Percentiles rank a stretch among this genome's conserved stretches.
Evolutionary conservation across 2,797 vertebrate genomes (phyloP).

Genomic region (Enteromius fasciolatus): DNA sequence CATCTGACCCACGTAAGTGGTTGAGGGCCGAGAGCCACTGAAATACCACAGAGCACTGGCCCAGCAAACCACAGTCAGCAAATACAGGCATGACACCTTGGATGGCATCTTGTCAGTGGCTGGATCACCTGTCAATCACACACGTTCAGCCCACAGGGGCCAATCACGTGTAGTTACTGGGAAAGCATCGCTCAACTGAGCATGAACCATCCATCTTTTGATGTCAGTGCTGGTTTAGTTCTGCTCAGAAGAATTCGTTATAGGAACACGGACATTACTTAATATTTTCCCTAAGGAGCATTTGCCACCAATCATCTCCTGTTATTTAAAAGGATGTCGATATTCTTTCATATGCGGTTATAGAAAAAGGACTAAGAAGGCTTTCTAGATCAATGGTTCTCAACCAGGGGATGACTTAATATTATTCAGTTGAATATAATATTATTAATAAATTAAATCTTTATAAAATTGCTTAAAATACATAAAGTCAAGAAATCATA

Average conservation of each 20-base stretch:
- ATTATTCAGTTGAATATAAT: not conserved
- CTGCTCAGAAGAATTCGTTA: constrained; percentile 17
- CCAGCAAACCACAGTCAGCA: constrained; percentile 98
- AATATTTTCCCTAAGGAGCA: too few species aligned
- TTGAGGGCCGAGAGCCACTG: constrained; percentile 90
- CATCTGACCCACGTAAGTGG: constrained; percentile 86
- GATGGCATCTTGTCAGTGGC: constrained; percentile 85
- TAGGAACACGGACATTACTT: not conserved
- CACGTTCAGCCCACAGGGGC: constrained; percentile 30
- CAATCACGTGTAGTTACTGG: constrained; percentile 43
- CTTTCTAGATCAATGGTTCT: not conserved
- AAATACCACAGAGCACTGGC: constrained; percentile 98
- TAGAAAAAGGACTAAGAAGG: not conserved
- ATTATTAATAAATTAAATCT: not conserved
- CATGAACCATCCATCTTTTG: constrained; percentile 16
- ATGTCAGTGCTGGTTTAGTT: constrained; percentile 9
- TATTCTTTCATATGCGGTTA: not conserved
- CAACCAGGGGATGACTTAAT: not conserved
- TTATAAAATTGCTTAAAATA: not conserved
- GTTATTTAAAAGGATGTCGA: not conserved
- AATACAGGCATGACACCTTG: constrained; percentile 95
- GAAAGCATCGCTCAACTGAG: constrained; percentile 28
- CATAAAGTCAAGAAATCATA: not conserved
- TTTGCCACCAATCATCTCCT: not conserved
- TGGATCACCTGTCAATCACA: constrained; percentile 37